A percentile compares a stretch with the other conserved stretches of the same genome.
These are phyloP conservation scores for Morpho deidamia DNA, from an alignment of 2,888 invertebrate genomes.

Conservation along the genomic window DNA sequence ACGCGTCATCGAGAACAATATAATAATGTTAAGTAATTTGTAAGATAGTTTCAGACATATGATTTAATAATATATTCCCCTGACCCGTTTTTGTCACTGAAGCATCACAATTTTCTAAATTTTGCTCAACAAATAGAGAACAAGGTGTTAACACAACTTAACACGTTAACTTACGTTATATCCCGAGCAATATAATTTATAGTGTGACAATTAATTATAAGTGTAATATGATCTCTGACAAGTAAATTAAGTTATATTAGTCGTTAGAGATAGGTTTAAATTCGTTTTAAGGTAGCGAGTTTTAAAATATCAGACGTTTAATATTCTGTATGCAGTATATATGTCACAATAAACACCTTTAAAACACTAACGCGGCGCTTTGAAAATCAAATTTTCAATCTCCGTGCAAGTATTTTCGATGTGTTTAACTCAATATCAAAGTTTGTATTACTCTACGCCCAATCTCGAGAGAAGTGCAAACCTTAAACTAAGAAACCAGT, in stretches of 20 bases:
- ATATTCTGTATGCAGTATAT: conserved; percentile 2
- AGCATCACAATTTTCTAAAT: conserved; percentile 44
- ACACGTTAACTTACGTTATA: not conserved
- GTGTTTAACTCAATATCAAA: conserved; percentile 30
- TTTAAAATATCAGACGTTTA: conserved; percentile 28
- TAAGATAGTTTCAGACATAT: conserved; percentile 66
- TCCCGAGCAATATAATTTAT: conserved; percentile 47
- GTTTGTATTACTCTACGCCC: conserved; percentile 7
- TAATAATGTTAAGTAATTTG: conserved; percentile 73
- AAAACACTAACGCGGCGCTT: conserved; percentile 33
- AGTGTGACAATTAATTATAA: conserved; percentile 70
- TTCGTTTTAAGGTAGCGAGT: conserved; percentile 33
- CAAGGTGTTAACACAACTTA: not conserved
- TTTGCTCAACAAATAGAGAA: conserved; percentile 26
- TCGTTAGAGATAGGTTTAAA: conserved; percentile 37
- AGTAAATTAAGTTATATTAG: conserved; percentile 64
- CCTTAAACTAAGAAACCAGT: conserved; percentile 8
- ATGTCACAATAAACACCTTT: conserved; percentile 50
- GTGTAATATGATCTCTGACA: conserved; percentile 76
- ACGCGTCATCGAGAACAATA: conserved; percentile 43
- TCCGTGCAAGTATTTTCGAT: conserved; percentile 44
- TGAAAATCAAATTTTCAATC: conserved; percentile 59
- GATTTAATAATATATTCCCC: conserved; percentile 51
- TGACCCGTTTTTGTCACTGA: conserved; percentile 40
- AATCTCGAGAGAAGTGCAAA: conserved; percentile 1